Evolutionary conservation across 2,888 invertebrate genomes (phyloP), one percentile per base, ranked within the genome.

Genomic region (Pheosia tremula): DNA sequence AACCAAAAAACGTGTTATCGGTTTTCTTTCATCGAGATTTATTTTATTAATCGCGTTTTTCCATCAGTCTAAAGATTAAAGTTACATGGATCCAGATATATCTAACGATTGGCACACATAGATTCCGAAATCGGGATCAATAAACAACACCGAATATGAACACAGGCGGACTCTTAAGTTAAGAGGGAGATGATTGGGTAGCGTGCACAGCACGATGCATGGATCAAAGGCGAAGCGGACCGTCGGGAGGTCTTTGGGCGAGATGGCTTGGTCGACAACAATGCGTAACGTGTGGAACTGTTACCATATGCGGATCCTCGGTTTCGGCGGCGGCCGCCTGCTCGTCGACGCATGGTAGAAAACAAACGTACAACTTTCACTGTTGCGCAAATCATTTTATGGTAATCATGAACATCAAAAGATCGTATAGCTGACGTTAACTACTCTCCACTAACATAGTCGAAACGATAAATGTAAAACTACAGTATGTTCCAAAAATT

Each of bases 261-360:
- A 75, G 77, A 72, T 82, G 81, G 79, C 78, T 82, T 82, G 84
- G 71, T 64, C 61, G 80, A 90, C 90, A 91, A 90, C 89, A 90
- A 82, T 85, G 83, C 78, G 75, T 71, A 83, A 82, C 82, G 75
- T 77, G 77, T 74, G 77, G 82, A 82, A 83, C 83, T 83, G 81
- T 97, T 97, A 97, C 97, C 97, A 97, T 96, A 97, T 96, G 95
- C 96, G 96, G 94, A 97, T 97, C 97, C 97, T 96, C 95, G 97
- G 97, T 95, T 97, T 96, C 89, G 97, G 95, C 91, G 96, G 96
- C 94, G 97, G 97, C 96, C 97, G 96, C 95, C 96, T 96, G 94
- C 88, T 79, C 84, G 84, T 78, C 87, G 84, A 82, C 88, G 87
- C 90, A 87, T 84, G 95, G 94, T 94, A 94, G 92, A 94, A 24